Evolutionary conservation across 2,888 invertebrate genomes (phyloP), one percentile per base, ranked within the genome.

Genomic region (Nymphalis urticae): DNA sequence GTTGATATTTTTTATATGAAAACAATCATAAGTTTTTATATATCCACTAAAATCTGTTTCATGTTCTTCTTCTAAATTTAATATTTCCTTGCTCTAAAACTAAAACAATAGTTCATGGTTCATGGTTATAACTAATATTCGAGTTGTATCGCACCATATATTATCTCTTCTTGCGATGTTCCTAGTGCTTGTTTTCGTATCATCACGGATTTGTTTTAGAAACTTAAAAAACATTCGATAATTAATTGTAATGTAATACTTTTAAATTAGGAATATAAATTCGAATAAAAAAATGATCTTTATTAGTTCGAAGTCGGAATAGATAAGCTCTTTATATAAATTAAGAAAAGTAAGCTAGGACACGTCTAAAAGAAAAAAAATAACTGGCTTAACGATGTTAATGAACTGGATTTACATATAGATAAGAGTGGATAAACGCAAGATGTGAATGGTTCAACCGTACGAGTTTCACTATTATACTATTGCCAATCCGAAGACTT

Each of bases 111-210:
- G 36, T 10, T 9, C 36, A 42, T 21, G 21, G n/a, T n/a, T 42
- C 42, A 19, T 42, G 42, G 7, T 13, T 17, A 56, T 32, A 27
- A 16, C 17, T 19, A n/a, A 53, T 56, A 32, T 32, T 5, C 2
- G 32, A 32, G n/a, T 56, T 10, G 19, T n/a, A 62, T 77, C 84
- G 21, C 73, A 89, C 89, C 89, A 70, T 85, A 85, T 73, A 80
- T 42, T 42, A 42, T 80, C 70, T 90, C 90, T 71, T 90, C 90
- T 71, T 89, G 88, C 48, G 84, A 82, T 56, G 89, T 90, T 48
- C 90, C 90, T 48, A 78, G 69, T 24, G 77, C 76, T 65, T 77
- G 79, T 74, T 86, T 89, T 72, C 83, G 80, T 62, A 83, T 72
- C 81, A 84, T 83, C 61, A 60, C 73, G 61, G 59, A 59, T 42